These are phyloP conservation scores for Lagopus leucura DNA, from an alignment of 2,113 vertebrate species.

Conservation along the genomic window DNA sequence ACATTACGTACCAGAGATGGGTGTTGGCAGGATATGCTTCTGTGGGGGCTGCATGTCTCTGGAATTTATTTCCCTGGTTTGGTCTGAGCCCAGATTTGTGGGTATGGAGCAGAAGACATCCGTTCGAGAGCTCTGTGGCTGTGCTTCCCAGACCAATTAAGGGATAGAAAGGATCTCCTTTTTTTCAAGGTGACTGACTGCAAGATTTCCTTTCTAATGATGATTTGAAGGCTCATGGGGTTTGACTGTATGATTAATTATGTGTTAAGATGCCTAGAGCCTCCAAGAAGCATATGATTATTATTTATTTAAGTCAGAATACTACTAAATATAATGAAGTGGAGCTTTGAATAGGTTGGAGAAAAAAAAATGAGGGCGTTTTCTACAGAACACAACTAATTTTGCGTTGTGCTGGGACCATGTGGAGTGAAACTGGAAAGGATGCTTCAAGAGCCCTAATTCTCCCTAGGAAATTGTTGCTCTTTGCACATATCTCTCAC, in stretches of 20 bases:
- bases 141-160: slow-evolving; percentile 36
- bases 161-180: not conserved
- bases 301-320: slow-evolving; percentile 66
- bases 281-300: slow-evolving; percentile 14
- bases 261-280: slow-evolving; percentile 19
- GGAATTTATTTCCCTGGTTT: slow-evolving; percentile 2
- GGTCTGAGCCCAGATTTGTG: not conserved
- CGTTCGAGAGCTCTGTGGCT: not conserved
- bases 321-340: slow-evolving; percentile 55
- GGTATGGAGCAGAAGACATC: not conserved
- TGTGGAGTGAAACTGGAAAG: not conserved
- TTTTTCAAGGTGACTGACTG: slow-evolving; percentile 9
- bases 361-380: slow-evolving; percentile 5
- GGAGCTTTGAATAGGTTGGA: slow-evolving; percentile 24
- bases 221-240: slow-evolving; percentile 57
- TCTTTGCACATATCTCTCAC: not conserved
- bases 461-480: not conserved
- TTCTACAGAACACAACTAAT: slow-evolving; percentile 32
- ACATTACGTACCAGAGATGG: not conserved
- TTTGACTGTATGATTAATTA: slow-evolving; percentile 66
- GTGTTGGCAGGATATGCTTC: not conserved
- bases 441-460: not conserved
- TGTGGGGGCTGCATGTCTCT: not conserved
- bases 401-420: not conserved
- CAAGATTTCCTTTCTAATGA: slow-evolving; percentile 59